Conservation (phyloP, 2,113 vertebrate genomes). For the Aspiorhynchus laticeps region DNA sequence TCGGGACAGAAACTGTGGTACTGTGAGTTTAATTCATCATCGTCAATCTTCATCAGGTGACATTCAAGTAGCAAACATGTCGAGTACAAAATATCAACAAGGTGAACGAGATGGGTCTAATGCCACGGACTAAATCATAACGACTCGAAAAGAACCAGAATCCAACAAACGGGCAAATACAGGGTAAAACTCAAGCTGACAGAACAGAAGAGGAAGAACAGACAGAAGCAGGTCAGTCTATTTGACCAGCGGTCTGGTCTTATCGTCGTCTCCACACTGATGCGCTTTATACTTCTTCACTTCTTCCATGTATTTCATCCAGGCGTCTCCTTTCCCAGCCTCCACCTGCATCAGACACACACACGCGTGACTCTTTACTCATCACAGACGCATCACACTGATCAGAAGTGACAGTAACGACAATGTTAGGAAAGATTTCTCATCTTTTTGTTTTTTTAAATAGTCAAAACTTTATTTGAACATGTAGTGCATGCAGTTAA, state of each 20-base stretch:
- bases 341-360: constrained; percentile 71
- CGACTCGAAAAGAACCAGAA: neutral
- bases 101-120: constrained; percentile 35
- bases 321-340: constrained; percentile 91
- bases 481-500: too few species aligned
- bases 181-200: constrained; percentile 3
- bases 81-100: constrained; percentile 49
- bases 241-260: constrained; percentile 94
- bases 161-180: neutral
- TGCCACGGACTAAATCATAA: constrained; percentile 49
- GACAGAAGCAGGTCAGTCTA: constrained; percentile 64
- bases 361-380: neutral
- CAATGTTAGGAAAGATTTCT: too few species aligned
- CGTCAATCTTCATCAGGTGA: constrained; percentile 55
- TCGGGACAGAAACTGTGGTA: neutral
- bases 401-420: too few species aligned
- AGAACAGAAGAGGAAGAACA: neutral
- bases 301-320: constrained; percentile 97
- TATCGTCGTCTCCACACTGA: constrained; percentile 95
- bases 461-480: too few species aligned
- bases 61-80: constrained; percentile 50
- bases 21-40: constrained; percentile 60
- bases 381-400: too few species aligned
- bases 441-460: too few species aligned
- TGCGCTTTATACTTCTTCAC: constrained; percentile 98